Evolutionary conservation across 2,888 invertebrate genomes (phyloP), one percentile per base, ranked within the genome.

Genomic region (Cerastis rubricosa): DNA sequence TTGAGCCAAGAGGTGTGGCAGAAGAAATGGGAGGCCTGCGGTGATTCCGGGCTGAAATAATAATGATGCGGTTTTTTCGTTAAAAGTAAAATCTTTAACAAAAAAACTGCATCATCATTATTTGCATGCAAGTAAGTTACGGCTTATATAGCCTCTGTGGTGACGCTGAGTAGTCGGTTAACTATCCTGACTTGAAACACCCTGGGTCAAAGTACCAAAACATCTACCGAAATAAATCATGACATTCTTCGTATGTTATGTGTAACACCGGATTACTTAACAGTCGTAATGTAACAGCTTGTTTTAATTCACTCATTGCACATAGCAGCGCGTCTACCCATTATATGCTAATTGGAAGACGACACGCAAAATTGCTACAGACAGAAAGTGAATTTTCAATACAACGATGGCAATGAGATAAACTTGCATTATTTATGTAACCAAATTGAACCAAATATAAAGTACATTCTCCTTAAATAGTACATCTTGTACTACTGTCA

Each of bases 341-440:
- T 94, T 94, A 93, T 94, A 94, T 95, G 94, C 90, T 94, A 94
- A 94, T 94, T 92, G 90, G 87, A 87, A 91, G 91, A 92, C 91
- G 92, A 94, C 94, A 94, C 92, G 91, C 90, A 78, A 85, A 86
- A 92, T 92, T 92, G 91, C 92, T 85, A 91, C 90, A 90, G 81
- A 89, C 87, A 85, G 89, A 91, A 91, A 91, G 89, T 82, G 86
- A 74, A 86, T 86, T 84, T 85, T 83, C 78, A 59, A 83, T 88
- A 71, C 74, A 64, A 68, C 40, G 70, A 49, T 59, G 35, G 65
- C 72, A 72, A 68, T 67, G 59, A 75, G 63, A 67, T 85, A 57
- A 74, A 63, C 14, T n/a, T 54, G 22, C 14, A 19, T 74, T 43
- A 61, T 74, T 64, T 65, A 45, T 51, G 59, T 40, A 66, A 72